Percentiles rank a stretch among this genome's conserved stretches.
These are phyloP conservation scores for Agapostemon virescens DNA, from an alignment of 2,888 invertebrate species.

Conservation along the genomic window DNA sequence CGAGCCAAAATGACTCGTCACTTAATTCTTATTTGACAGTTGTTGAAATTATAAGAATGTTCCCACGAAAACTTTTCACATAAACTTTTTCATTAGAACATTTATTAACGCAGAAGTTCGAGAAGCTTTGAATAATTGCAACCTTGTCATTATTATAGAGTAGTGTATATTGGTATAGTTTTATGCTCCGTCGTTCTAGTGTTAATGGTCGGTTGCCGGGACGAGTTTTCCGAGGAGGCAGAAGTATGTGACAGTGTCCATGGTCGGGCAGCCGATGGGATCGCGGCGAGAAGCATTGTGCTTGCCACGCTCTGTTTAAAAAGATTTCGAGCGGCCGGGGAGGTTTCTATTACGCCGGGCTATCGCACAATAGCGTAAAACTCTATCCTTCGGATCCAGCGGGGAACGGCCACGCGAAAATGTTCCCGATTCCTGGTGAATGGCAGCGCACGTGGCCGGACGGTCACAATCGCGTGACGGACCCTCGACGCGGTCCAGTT, in stretches of 20 bases:
- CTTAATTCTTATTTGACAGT: too few species aligned
- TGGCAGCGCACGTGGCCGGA: slow-evolving; percentile 28
- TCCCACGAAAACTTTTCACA: too few species aligned
- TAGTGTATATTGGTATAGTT: too few species aligned
- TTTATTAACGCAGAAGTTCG: too few species aligned
- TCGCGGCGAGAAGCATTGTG: background rate
- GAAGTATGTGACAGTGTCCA: background rate
- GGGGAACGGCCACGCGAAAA: slow-evolving; percentile 14
- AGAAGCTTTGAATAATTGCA: too few species aligned
- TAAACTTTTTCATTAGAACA: too few species aligned
- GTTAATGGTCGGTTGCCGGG: too few species aligned
- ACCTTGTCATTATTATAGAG: too few species aligned
- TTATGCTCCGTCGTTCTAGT: too few species aligned
- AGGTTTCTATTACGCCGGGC: background rate
- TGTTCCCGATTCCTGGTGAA: slow-evolving; percentile 25
- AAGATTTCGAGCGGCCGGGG: background rate
- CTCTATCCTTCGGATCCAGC: background rate
- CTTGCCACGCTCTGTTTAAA: background rate
- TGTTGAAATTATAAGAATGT: too few species aligned
- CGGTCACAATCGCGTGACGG: slow-evolving; percentile 18
- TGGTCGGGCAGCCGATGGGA: background rate
- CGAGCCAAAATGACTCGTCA: too few species aligned
- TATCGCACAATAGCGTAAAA: slow-evolving; percentile 8
- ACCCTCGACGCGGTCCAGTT: slow-evolving; percentile 30
- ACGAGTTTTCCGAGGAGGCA: background rate